Conservation (phyloP, 2,888 invertebrate species). For the Branchellion lobata region DNA sequence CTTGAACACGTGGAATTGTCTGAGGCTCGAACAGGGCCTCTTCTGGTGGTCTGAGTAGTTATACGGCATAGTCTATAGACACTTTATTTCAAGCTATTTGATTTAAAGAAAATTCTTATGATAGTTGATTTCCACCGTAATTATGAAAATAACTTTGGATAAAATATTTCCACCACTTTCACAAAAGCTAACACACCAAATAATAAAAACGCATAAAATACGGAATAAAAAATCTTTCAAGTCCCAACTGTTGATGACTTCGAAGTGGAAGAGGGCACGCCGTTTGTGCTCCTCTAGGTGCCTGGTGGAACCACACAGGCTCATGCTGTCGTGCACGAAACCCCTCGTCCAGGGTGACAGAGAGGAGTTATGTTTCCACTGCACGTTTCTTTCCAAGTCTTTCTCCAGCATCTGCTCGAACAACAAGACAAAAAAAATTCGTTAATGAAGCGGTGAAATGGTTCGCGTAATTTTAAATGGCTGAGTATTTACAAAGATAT, state of each 20-base stretch:
- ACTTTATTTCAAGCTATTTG: neutral
- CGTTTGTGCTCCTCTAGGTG: neutral
- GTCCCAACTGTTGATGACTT: neutral
- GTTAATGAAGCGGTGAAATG: too few relatives aligned
- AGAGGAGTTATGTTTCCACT: neutral
- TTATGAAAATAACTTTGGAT: too few relatives aligned
- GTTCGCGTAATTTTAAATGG: too few relatives aligned
- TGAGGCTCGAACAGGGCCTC: neutral
- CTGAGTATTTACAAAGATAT: too few relatives aligned
- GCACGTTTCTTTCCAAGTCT: neutral
- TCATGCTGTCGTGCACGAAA: neutral
- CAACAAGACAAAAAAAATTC: too few relatives aligned
- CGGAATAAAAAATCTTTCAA: too few relatives aligned
- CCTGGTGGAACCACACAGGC: neutral
- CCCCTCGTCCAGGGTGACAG: neutral
- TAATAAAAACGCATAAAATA: too few relatives aligned
- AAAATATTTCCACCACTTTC: too few relatives aligned
- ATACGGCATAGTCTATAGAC: neutral
- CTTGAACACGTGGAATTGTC: neutral
- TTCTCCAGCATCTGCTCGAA: neutral
- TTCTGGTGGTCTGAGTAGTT: neutral
- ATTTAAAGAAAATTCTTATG: neutral
- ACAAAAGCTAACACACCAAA: too few relatives aligned
- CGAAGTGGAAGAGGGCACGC: neutral
- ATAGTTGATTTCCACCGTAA: neutral